Conservation (phyloP, 1,140 invertebrate genomes). For the Brachionus manjavacas region DNA sequence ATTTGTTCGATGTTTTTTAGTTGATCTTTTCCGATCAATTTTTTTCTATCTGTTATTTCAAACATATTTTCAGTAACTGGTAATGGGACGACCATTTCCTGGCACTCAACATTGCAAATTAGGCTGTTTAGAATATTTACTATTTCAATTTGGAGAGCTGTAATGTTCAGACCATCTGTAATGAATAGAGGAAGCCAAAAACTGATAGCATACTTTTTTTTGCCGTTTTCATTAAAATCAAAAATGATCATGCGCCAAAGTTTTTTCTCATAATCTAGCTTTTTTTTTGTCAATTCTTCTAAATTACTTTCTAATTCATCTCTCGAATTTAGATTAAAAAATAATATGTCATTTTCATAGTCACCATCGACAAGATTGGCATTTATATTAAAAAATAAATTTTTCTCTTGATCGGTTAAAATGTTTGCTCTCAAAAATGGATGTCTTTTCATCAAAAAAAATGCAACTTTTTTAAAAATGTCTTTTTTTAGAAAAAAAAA, state of each 20-base stretch:
- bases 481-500: not conserved
- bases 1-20: constrained; percentile 22
- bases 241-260: not conserved
- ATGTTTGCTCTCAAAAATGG: constrained; percentile 18
- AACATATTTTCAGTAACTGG: not conserved
- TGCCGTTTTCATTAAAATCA: not conserved
- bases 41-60: not conserved
- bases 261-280: not conserved
- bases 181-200: constrained; percentile 16
- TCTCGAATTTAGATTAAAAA: not conserved
- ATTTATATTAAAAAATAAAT: not conserved
- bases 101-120: not conserved
- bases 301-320: not conserved
- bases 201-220: not conserved
- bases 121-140: constrained; percentile 29
- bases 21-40: not conserved
- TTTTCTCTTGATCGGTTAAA: not conserved
- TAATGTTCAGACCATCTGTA: constrained; percentile 37
- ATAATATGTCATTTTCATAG: not conserved
- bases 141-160: not conserved
- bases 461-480: not conserved
- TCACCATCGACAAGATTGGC: not conserved
- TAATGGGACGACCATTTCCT: constrained; percentile 1
- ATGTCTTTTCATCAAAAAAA: constrained; percentile 5
- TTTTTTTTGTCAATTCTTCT: not conserved